Evolutionary conservation across 2,113 vertebrate genomes (phyloP).

Genomic region (Mesitornis unicolor): DNA sequence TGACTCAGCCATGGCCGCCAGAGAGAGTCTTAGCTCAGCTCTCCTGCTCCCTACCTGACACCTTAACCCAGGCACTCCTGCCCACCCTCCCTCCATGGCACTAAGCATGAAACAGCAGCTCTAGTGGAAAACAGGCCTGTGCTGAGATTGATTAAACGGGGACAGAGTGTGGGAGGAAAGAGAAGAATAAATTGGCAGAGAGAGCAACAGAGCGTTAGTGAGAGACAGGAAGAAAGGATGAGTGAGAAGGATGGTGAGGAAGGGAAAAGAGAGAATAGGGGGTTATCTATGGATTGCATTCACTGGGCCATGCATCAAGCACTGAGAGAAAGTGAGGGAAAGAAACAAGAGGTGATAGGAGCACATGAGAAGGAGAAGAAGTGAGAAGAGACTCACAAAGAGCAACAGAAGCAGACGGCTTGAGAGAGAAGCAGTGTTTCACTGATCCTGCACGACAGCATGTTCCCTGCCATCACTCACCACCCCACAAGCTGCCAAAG

Average conservation of each 20-base stretch:
- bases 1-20: background rate
- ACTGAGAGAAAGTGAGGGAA: background rate
- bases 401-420: constrained; percentile 1
- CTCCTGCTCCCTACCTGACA: background rate
- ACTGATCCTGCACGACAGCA: background rate
- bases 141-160: constrained; percentile 53
- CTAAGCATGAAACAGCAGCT: constrained; percentile 10
- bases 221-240: constrained; percentile 43
- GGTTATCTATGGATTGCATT: background rate
- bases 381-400: constrained; percentile 29
- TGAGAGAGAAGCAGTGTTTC: background rate
- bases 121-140: constrained; percentile 8
- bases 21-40: background rate
- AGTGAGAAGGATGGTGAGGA: constrained; percentile 16
- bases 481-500: background rate
- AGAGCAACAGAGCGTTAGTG: constrained; percentile 34
- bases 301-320: background rate
- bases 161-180: constrained; percentile 52
- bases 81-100: background rate
- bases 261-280: constrained; percentile 4
- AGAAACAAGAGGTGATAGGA: constrained; percentile 20
- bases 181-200: constrained; percentile 48
- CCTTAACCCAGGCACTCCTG: background rate
- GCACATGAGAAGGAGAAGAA: background rate
- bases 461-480: constrained; percentile 35